Evolutionary conservation across 2,797 vertebrate genomes (phyloP), one percentile per base, ranked within the genome.

Genomic region (Sciurus carolinensis): DNA sequence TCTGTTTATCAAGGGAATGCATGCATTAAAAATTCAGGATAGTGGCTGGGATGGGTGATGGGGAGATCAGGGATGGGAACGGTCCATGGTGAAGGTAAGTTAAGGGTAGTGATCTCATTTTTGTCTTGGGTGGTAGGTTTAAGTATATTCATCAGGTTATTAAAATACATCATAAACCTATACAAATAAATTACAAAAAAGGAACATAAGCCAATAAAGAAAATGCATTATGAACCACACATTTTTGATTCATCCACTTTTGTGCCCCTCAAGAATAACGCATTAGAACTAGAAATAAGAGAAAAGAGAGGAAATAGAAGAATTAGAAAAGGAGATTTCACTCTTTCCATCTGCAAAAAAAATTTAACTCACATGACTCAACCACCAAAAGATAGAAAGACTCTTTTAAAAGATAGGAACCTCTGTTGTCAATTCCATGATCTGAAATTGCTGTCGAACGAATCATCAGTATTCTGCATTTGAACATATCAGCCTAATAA

Each of bases 151-250:
- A 72, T 36, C 44, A 52, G 54, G 42, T 73, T 59, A 71, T n/a
- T 94, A 72, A 87, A 93, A 87, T 52, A 50, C 11, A 42, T 64
- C 64, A 79, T 82, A 57, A 91, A 73, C 17, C 30, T 83, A 54
- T 4, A 87, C 36, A 66, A 85, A 52, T 44, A 90, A 77, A 11
- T 3, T 57, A 18, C 15, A 81, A 75, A 94, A 73, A 81, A 59
- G 26, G 59, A 26, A 57, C 3, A 90, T 59, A 90, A 92, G 30
- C 42, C 77, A 71, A 30, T 69, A 67, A 91, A 28, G 30, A 79
- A 96, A 82, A 59, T n/a, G 24, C 62, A n/a, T 89, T 22, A 64
- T 71, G 42, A 87, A 90, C 57, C 28, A 69, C 39, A 22, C 54
- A 42, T 57, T 92, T 92, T 73, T 75, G 73, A 91, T 57, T 54